Evolutionary conservation across 2,797 vertebrate species (phyloP), one percentile per base, ranked within the genome.

Genomic region (Sus cebifrons): DNA sequence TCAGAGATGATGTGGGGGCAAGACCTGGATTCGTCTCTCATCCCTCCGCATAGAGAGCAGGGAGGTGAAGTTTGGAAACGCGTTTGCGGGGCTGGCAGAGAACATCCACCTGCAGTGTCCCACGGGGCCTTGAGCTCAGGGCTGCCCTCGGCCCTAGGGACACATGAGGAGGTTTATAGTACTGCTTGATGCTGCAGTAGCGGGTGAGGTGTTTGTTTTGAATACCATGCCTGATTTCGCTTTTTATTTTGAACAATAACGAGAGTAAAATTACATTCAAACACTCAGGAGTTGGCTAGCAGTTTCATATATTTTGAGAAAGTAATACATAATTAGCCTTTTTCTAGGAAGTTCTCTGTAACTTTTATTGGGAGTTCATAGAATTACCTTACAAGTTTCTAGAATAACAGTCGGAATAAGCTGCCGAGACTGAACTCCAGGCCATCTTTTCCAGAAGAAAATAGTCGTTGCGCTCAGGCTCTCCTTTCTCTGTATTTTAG

Each of bases 171-270:
- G 16, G 17, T 75, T 16, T 32, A 0, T 62, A 1, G 62, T 49
- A 29, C 36, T 89, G 20, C 44, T 58, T 20, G 40, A 21, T 54
- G 74, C 67, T 68, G 14, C 62, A 16, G 12, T 25, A 13, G 10
- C 36, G 71, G 18, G 36, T 56, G 29, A 25, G 56, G 20, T 56
- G 40, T 16, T 21, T 54, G 32, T 89, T 89, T 71, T 82, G 86
- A 86, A 68, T 75, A 49, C n/a, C 21, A 4, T 64, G 29, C 27
- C 5, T 54, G 49, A 56, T 85, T 96, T 64, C 89, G n/a, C 64
- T 86, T 89, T 89, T 78, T 85, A 73, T 85, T 95, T 78, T 88
- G 36, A 93, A 87, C 6, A 49, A 18, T 82, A 71, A 62, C 40
- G 85, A 17, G 49, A 62, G 40, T 91, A 68, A 77, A 70, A 68